These are phyloP conservation scores for Melieria picta DNA, from an alignment of 2,888 invertebrate species.

Conservation along the genomic window DNA sequence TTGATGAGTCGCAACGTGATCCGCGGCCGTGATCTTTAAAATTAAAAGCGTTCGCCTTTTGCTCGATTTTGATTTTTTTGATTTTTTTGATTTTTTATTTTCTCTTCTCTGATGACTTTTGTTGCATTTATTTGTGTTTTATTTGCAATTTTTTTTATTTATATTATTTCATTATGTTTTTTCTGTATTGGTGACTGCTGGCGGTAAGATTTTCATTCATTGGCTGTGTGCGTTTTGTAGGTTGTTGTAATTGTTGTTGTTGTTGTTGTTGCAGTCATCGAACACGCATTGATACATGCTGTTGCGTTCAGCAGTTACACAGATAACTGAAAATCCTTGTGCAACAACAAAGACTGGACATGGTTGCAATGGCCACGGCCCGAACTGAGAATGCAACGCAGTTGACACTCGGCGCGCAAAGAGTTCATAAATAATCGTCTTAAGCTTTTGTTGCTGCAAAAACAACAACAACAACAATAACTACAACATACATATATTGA, in stretches of 20 bases:
- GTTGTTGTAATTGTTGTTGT: constrained; percentile 33
- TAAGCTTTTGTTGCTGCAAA: constrained; percentile 28
- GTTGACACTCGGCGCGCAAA: constrained; percentile 45
- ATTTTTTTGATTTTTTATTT: constrained; percentile 25
- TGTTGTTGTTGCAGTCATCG: constrained; percentile 54
- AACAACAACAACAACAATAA: too few species aligned
- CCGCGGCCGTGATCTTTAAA: constrained; percentile 29
- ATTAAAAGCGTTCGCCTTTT: constrained; percentile 20
- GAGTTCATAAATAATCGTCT: constrained; percentile 49
- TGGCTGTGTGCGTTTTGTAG: constrained; percentile 31
- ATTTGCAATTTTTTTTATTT: constrained; percentile 5
- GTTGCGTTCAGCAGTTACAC: constrained; percentile 16
- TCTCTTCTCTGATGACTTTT: neutral
- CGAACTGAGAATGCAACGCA: constrained; percentile 36
- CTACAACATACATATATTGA: too few species aligned
- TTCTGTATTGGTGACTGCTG: constrained; percentile 12
- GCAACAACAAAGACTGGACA: constrained; percentile 12
- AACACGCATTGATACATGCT: constrained; percentile 64
- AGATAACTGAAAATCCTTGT: neutral
- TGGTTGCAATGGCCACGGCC: too few species aligned
- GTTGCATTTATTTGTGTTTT: constrained; percentile 7
- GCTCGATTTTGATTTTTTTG: constrained; percentile 25
- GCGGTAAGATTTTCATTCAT: constrained; percentile 44
- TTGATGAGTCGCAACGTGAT: constrained; percentile 7
- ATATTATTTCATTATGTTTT: constrained; percentile 26